phyloP scores from a whole-genome alignment of 2,888 invertebrate genomes.

The Cryptophagus acutangulus region DNA sequence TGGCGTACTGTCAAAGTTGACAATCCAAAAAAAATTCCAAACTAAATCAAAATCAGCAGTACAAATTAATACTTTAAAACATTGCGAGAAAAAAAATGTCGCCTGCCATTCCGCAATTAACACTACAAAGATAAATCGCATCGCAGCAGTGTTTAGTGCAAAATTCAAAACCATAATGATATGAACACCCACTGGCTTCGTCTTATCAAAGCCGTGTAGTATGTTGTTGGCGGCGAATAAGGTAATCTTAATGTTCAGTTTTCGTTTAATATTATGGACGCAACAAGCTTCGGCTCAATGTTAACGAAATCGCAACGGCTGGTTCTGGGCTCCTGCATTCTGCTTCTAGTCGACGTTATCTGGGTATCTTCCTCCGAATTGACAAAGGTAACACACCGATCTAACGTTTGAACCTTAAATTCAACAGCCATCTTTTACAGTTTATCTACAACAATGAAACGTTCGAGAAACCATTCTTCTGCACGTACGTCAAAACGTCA shows the following conservation, averaged over 20 bases:
- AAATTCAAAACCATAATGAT: not conserved
- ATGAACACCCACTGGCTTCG: conserved; percentile 1
- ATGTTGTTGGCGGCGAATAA: not conserved
- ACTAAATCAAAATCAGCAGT: no score
- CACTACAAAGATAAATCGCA: no score
- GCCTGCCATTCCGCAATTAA: no score
- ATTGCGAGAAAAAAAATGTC: no score
- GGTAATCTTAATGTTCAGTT: not conserved
- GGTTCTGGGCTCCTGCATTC: conserved; percentile 77
- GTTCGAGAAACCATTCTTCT: conserved; percentile 91
- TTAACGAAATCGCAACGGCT: conserved; percentile 67
- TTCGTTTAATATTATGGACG: conserved; percentile 30
- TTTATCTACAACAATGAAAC: conserved; percentile 79
- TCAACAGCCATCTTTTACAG: conserved; percentile 53
- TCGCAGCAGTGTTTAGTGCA: no score
- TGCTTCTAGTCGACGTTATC: conserved; percentile 87
- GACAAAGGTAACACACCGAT: conserved; percentile 68
- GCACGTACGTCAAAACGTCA: conserved; percentile 91
- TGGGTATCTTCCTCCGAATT: conserved; percentile 96
- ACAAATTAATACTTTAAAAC: no score
- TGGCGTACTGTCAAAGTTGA: conserved; percentile 15
- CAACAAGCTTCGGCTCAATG: conserved; percentile 42
- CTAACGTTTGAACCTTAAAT: not conserved
- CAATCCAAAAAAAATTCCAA: no score
- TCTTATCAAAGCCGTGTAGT: no score